phyloP scores from a whole-genome alignment of 2,888 invertebrate species.

The Drosophila eohydei region DNA sequence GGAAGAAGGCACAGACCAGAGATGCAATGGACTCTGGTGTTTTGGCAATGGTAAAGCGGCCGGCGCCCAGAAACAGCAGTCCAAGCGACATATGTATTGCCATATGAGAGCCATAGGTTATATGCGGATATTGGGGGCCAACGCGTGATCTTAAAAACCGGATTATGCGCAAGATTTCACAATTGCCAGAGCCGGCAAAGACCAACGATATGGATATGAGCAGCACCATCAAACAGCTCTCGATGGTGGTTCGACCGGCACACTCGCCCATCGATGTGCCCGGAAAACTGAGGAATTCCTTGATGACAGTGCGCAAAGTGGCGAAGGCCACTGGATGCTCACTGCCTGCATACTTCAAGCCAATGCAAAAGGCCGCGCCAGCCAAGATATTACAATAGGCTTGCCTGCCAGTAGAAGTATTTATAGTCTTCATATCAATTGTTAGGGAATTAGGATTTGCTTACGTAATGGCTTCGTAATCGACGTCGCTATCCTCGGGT shows the following conservation, averaged over 20 bases:
- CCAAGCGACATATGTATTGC: conserved; percentile 98
- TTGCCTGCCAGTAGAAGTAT: conserved; percentile 87
- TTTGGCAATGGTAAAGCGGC: conserved; percentile 93
- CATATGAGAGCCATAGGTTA: conserved; percentile 96
- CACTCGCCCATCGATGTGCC: conserved; percentile 93
- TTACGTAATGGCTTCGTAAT: conserved; percentile 97
- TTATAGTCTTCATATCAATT: background rate
- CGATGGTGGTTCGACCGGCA: conserved; percentile 95
- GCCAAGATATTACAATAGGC: conserved; percentile 98
- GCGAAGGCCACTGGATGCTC: conserved; percentile 92
- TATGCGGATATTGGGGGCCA: conserved; percentile 89
- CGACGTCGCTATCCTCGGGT: conserved; percentile 86
- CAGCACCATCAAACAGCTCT: conserved; percentile 94
- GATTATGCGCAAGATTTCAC: conserved; percentile 92
- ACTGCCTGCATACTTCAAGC: conserved; percentile 96
- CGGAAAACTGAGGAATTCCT: conserved; percentile 82
- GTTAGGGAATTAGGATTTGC: conserved; percentile 42
- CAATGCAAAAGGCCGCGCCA: conserved; percentile 97
- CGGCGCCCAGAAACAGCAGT: conserved; percentile 96
- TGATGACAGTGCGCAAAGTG: conserved; percentile 86
- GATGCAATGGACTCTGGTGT: conserved; percentile 95
- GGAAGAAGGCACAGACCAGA: conserved; percentile 96
- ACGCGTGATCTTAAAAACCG: conserved; percentile 93
- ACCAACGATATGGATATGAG: conserved; percentile 90
- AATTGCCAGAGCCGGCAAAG: conserved; percentile 97